Evolutionary conservation across 2,888 invertebrate genomes (phyloP).

Genomic region (Dromius quadrimaculatus): DNA sequence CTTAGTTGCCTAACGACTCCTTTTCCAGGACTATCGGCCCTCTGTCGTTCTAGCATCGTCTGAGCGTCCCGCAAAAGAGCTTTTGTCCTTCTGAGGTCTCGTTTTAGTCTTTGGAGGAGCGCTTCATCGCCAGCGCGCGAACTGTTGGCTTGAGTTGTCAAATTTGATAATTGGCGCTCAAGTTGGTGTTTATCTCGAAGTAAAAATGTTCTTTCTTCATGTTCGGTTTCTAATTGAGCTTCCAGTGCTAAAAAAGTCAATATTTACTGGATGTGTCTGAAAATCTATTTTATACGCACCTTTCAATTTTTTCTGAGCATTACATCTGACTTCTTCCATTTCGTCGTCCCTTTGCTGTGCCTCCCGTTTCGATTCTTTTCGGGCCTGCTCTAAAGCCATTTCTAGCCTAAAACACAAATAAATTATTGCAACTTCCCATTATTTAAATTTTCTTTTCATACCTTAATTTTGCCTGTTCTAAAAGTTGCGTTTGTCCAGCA

Average conservation of each 20-base stretch:
- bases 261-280: neutral
- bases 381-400: slow-evolving; percentile 92
- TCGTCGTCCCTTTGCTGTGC: slow-evolving; percentile 93
- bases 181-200: slow-evolving; percentile 92
- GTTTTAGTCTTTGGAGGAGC: slow-evolving; percentile 79
- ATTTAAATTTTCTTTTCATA: too few relatives aligned
- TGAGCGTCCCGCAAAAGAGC: slow-evolving; percentile 93
- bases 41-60: slow-evolving; percentile 88
- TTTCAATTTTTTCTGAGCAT: slow-evolving; percentile 92
- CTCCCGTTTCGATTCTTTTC: slow-evolving; percentile 91
- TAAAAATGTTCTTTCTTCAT: slow-evolving; percentile 88
- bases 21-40: slow-evolving; percentile 84
- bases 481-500: slow-evolving; percentile 76
- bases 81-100: slow-evolving; percentile 90
- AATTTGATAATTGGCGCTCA: slow-evolving; percentile 84
- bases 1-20: slow-evolving; percentile 68
- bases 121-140: slow-evolving; percentile 82
- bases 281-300: slow-evolving; percentile 65
- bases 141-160: slow-evolving; percentile 81
- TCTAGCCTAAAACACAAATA: slow-evolving; percentile 73
- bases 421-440: too few relatives aligned
- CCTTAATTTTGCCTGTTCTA: slow-evolving; percentile 90
- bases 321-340: slow-evolving; percentile 90
- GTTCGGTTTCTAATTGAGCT: slow-evolving; percentile 92
- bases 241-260: slow-evolving; percentile 80